Base-by-base conservation (phyloP, 92 coral and sea anemone species). In the Phenganax subtilis region DNA sequence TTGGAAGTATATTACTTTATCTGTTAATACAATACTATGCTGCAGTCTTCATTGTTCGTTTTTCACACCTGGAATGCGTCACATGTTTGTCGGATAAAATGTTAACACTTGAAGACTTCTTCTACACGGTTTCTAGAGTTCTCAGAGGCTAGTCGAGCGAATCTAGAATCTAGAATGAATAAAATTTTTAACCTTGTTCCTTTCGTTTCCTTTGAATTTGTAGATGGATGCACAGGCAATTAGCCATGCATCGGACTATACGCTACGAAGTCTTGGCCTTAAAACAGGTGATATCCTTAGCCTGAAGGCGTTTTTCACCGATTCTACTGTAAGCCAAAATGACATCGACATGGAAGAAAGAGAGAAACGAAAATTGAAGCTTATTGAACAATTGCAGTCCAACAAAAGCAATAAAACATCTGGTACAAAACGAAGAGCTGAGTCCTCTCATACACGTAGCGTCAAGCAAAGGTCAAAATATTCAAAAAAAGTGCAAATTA, bases 311-410 rank as follows among this genome's bases (percentile, higher is more conserved):
- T 75, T 75, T 75, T 63, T 75, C 51, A 54, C 63, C 47, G 66
- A 75, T 54, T 75, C 58, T 7, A 20, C 8, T 3, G 80, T 30
- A 57, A 75, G 56, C 25, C 47, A 5, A 37, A 27, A 55, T 75
- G 17, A 31, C 8, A n/a, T 8, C 37, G 80, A 37, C 55, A 9
- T 54, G 12, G 65, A 55, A n/a, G 80, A 75, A 57, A 55, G 80
- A 54, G 91, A 85, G 55, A 84, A 88, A 80, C 69, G 87, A 54
- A 88, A 88, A 72, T 52, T 87, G 58, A 82, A 88, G 56, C 87
- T 88, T 15, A 69, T 88, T 6, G 85, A 82, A 63, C 67, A 76
- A 54, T 73, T 88, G 61, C 71, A 88, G 82, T 81, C 80, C 16
- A 88, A 85, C 10, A 85, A 83, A 78, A 69, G 57, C n/a, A 76